These are phyloP conservation scores for Eublepharis macularius DNA, from an alignment of 2,113 vertebrate genomes.

Conservation along the genomic window DNA sequence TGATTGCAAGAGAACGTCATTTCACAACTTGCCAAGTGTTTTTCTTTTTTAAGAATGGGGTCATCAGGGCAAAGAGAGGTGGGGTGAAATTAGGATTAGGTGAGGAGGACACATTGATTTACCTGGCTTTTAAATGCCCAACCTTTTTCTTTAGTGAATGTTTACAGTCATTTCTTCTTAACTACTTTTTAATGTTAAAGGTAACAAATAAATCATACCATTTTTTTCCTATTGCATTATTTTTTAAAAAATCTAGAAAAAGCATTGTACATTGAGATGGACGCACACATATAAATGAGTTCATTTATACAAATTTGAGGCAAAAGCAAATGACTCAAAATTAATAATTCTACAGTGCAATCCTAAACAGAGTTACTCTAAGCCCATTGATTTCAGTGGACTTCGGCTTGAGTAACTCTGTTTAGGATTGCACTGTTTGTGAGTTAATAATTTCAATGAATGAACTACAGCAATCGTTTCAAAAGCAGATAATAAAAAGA, in stretches of 20 bases:
- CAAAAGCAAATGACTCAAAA: not conserved
- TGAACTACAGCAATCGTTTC: not conserved
- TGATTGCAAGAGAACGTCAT: conserved; percentile 83
- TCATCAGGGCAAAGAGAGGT: not conserved
- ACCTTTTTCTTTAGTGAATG: not conserved
- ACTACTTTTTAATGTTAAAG: conserved; percentile 1
- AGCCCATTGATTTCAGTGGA: too few relatives aligned
- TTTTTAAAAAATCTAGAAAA: conserved; percentile 12
- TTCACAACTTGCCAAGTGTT: conserved; percentile 55
- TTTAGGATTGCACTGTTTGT: too few relatives aligned
- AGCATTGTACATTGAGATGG: conserved; percentile 30
- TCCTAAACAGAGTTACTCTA: too few relatives aligned
- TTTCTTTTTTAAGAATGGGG: fast-evolving
- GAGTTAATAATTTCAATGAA: too few relatives aligned
- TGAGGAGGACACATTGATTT: conserved; percentile 39
- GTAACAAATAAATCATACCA: conserved; percentile 8
- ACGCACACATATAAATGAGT: not conserved
- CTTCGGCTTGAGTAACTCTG: too few relatives aligned
- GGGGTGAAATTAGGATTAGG: not conserved
- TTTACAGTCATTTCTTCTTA: conserved; percentile 23
- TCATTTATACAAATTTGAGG: not conserved
- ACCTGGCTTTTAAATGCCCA: conserved; percentile 22
- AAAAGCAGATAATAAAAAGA: not conserved
- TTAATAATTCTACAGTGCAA: conserved; percentile 12
- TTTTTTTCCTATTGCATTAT: conserved; percentile 12